A percentile compares a stretch with the other conserved stretches of the same genome.
Conservation (phyloP, 2,113 vertebrate species). For the Podiceps cristatus region DNA sequence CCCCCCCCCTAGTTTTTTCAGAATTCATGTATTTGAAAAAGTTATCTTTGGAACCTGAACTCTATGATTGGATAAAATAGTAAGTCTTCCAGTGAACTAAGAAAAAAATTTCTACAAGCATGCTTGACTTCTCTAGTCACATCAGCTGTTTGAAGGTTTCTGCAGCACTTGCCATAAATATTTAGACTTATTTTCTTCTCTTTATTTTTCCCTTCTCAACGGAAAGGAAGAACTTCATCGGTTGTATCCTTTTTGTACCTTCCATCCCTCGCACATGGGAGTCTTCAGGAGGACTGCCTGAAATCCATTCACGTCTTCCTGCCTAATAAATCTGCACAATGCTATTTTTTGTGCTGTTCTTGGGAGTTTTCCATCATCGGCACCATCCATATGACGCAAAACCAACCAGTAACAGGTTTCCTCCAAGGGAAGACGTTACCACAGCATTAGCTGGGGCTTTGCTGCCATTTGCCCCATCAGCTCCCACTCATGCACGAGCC, state of each 20-base stretch:
- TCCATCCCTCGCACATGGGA: background rate
- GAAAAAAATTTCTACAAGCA: background rate
- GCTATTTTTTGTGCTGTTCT: background rate
- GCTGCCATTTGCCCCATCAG: background rate
- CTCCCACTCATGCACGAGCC: background rate
- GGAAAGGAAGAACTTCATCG: constrained; percentile 49
- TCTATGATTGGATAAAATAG: background rate
- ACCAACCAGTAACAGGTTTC: background rate
- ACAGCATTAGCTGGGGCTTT: background rate
- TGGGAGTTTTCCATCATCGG: background rate
- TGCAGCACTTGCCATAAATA: background rate
- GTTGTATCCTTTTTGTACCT: constrained; percentile 69
- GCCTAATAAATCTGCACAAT: background rate
- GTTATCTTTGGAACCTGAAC: background rate
- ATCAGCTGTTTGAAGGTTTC: background rate
- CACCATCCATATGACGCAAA: background rate
- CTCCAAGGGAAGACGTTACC: background rate
- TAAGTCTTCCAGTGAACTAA: background rate
- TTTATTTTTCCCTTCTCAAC: background rate
- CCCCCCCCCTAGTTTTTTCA: background rate
- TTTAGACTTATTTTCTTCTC: background rate
- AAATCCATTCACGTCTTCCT: background rate
- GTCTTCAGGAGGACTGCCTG: background rate
- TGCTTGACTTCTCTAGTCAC: background rate
- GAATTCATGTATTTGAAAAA: background rate